These are phyloP conservation scores for Australoheros facetus DNA, from an alignment of 2,797 vertebrate genomes.

Conservation along the genomic window DNA sequence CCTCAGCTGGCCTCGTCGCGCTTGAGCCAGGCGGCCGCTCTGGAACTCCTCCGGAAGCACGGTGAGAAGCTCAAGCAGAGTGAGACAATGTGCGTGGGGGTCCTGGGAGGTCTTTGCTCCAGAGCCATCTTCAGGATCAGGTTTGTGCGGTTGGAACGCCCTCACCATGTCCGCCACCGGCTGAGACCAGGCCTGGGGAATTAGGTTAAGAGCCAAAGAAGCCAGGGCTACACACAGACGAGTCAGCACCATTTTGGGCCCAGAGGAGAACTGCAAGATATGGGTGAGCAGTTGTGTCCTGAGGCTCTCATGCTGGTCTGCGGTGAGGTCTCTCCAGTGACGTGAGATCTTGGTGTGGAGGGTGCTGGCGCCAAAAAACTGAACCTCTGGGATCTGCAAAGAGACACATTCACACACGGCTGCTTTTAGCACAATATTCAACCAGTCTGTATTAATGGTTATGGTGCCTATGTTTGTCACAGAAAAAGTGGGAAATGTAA, in stretches of 20 bases:
- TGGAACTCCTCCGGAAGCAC: constrained; percentile 97
- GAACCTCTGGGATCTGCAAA: constrained; percentile 91
- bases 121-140: constrained; percentile 44
- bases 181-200: constrained; percentile 91
- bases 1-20: constrained; percentile 89
- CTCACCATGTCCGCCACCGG: constrained; percentile 94
- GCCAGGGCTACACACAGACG: constrained; percentile 93
- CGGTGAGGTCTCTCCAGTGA: constrained; percentile 91
- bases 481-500: neutral
- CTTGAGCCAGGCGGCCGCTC: constrained; percentile 88
- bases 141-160: constrained; percentile 85
- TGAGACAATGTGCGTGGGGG: constrained; percentile 87
- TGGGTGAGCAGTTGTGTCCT: constrained; percentile 93
- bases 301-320: constrained; percentile 90
- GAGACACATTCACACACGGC: neutral
- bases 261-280: constrained; percentile 90
- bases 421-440: neutral
- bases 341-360: constrained; percentile 95
- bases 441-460: neutral
- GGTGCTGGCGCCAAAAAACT: constrained; percentile 98
- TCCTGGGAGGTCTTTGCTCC: constrained; percentile 81
- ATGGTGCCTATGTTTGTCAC: neutral
- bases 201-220: constrained; percentile 92
- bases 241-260: constrained; percentile 96
- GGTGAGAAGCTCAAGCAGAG: constrained; percentile 92